A percentile compares a stretch with the other conserved stretches of the same genome.
phyloP scores from a whole-genome alignment of 2,113 vertebrate genomes.

The Sturnira hondurensis region DNA sequence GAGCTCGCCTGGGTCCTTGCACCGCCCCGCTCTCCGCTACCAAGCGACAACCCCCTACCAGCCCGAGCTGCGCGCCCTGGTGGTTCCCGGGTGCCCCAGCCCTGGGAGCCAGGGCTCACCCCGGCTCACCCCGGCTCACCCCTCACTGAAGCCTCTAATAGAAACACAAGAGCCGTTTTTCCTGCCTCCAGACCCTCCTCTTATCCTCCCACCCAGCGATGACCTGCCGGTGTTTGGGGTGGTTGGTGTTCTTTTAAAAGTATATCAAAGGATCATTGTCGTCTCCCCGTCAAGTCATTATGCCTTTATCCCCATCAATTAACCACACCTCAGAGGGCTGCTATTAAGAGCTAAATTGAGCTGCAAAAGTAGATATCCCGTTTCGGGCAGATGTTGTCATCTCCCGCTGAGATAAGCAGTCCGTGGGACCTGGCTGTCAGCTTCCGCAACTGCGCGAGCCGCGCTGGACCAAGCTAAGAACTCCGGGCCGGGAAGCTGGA shows the following conservation, averaged over 20 bases:
- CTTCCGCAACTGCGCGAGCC: not conserved
- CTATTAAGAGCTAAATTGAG: constrained; percentile 66
- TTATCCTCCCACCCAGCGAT: constrained; percentile 1
- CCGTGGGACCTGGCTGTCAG: not conserved
- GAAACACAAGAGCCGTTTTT: not conserved
- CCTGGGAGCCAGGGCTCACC: not conserved
- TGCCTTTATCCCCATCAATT: constrained; percentile 77
- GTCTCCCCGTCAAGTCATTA: constrained; percentile 72
- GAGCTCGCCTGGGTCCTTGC: not conserved
- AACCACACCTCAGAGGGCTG: constrained; percentile 73
- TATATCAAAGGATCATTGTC: constrained; percentile 60
- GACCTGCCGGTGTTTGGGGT: constrained; percentile 24
- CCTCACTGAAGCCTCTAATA: not conserved
- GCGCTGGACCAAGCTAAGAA: not conserved
- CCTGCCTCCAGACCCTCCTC: not conserved
- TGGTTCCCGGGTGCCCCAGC: not conserved
- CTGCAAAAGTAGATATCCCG: constrained; percentile 59
- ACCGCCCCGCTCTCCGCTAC: not conserved
- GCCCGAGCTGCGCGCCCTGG: not conserved
- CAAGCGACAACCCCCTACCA: not conserved
- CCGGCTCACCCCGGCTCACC: no score
- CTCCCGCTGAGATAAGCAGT: not conserved
- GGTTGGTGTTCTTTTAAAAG: constrained; percentile 56
- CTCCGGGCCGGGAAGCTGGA: not conserved
- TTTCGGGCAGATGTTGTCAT: constrained; percentile 47